Evolutionary conservation across 2,797 vertebrate species (phyloP), one percentile per base, ranked within the genome.

Genomic region (Podarcis lilfordi): DNA sequence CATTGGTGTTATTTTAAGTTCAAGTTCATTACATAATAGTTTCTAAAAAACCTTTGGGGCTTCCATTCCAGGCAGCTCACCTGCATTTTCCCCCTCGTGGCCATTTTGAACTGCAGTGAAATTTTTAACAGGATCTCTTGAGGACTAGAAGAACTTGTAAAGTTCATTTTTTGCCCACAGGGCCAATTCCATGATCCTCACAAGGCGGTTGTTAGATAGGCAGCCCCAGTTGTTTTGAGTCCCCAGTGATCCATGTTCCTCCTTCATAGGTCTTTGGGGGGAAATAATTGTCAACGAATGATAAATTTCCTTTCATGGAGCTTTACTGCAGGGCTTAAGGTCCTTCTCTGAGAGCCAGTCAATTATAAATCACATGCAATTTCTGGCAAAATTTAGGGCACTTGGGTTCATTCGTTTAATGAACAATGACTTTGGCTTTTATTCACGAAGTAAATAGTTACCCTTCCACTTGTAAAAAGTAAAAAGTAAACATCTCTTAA

Each of bases 71-170:
- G 86, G 69, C 43, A 92, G 35, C 68, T 94, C 71, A 86, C 88
- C 29, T 91, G 25, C 91, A 85, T 88, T 92, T 93, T 91, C 87
- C 83, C 82, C 55, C 59, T 27, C 21, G 87, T n/a, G 80, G n/a
- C 68, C 82, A 88, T 95, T 94, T 80, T 88, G 84, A 93, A 89
- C 40, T 84, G 80, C 40, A 71, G 76, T 86, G 74, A 90, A 90
- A 91, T 93, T 94, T 74, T 94, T 95, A 94, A 89, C 90, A 93
- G 89, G 23, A 21, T 94, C 93, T 94, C 93, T 85, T 77, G 95
- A 91, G 93, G 92, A 88, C 84, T 79, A 86, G 75, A 91, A 84
- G 29, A 86, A 27, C 80, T 80, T 68, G 64, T 86, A 91, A 93
- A 91, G 71, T 95, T 96, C 80, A 93, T 27, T 90, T 91, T 4